Conservation (phyloP, 2,888 invertebrate genomes). For the Drosophila borborema region DNA sequence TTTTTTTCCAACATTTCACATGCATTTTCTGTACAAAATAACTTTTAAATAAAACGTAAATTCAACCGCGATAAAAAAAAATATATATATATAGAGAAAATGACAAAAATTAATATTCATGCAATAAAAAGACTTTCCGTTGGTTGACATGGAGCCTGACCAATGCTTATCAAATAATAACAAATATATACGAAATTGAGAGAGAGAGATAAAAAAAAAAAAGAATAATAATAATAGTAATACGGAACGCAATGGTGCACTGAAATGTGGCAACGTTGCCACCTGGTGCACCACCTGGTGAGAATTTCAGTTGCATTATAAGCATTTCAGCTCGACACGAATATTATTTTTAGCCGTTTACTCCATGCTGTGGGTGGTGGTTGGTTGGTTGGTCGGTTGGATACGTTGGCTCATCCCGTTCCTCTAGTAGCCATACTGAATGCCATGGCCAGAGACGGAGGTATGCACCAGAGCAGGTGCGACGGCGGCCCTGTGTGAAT, state of each 20-base stretch:
- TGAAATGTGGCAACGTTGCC: constrained; percentile 26
- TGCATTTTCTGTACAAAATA: constrained; percentile 79
- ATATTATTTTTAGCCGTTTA: constrained; percentile 53
- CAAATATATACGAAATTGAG: background rate
- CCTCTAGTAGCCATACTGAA: constrained; percentile 84
- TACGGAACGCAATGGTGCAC: background rate
- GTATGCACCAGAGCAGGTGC: constrained; percentile 84
- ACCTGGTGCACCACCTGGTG: background rate
- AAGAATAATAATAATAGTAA: background rate
- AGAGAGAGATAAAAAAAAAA: background rate
- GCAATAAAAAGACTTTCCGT: constrained; percentile 16
- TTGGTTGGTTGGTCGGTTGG: constrained; percentile 2
- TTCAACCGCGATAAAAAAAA: constrained; percentile 76
- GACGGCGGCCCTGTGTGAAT: constrained; percentile 77
- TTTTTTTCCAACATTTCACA: constrained; percentile 75
- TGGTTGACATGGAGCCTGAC: constrained; percentile 16
- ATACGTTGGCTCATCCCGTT: constrained; percentile 2
- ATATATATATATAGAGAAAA: constrained; percentile 40
- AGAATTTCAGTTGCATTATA: constrained; percentile 51
- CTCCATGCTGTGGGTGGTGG: constrained; percentile 18
- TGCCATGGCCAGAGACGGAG: constrained; percentile 84
- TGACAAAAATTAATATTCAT: constrained; percentile 25
- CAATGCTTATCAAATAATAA: constrained; percentile 14
- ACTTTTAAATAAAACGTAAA: constrained; percentile 66
- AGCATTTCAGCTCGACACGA: constrained; percentile 43